These are phyloP conservation scores for Pipistrellus pipistrellus DNA, from an alignment of 2,797 vertebrate genomes.

Conservation along the genomic window DNA sequence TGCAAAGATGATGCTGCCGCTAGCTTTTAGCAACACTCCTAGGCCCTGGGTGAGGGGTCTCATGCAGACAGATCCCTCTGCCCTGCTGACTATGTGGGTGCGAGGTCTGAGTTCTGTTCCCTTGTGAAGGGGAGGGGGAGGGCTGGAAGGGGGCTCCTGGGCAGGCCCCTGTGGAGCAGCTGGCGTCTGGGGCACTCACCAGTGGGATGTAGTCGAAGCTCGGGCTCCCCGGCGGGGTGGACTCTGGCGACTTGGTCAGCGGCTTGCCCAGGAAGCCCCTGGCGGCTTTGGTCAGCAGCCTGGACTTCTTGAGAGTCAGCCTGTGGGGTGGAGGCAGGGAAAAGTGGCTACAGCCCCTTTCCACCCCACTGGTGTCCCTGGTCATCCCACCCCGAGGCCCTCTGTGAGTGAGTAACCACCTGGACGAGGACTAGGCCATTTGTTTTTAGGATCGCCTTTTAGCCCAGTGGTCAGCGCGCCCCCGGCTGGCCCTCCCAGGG, in stretches of 20 bases:
- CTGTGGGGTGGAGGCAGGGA: conserved; percentile 83
- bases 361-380: not conserved
- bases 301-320: conserved; percentile 93
- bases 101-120: not conserved
- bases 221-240: conserved; percentile 88
- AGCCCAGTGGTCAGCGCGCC: not conserved
- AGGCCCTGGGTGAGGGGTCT: not conserved
- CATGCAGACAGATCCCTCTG: not conserved
- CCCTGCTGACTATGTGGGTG: not conserved
- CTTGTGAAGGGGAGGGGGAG: no score
- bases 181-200: conserved; percentile 88
- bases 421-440: fast-evolving
- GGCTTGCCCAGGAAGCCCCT: conserved; percentile 95
- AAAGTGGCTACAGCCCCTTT: no score
- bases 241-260: conserved; percentile 90
- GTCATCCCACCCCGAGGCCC: not conserved
- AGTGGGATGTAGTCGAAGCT: conserved; percentile 95
- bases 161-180: not conserved
- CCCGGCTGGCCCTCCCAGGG: not conserved
- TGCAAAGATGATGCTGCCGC: not conserved
- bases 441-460: not conserved
- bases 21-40: not conserved
- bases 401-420: not conserved
- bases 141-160: not conserved
- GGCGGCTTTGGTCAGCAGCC: conserved; percentile 93